These are phyloP conservation scores for Corticium candelabrum DNA, from an alignment of 37 sponge, comb jelly and placozoan species.

Conservation along the genomic window DNA sequence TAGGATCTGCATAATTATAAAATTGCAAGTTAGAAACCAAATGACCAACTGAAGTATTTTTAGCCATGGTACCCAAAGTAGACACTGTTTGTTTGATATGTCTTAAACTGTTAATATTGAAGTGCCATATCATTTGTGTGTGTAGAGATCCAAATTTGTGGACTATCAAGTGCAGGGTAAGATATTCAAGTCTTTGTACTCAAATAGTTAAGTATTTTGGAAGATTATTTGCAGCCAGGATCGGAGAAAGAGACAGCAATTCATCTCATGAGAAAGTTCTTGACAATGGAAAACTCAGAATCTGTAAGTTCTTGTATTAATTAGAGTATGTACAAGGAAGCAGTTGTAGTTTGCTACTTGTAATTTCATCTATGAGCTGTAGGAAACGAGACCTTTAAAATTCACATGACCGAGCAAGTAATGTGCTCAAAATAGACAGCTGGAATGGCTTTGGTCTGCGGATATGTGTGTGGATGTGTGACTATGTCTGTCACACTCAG, in stretches of 20 bases:
- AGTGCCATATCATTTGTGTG: not conserved
- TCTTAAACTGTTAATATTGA: not conserved
- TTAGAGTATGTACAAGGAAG: too few species aligned
- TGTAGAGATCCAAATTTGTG: conserved; percentile 90
- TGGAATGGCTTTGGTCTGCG: too few species aligned
- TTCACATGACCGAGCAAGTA: too few species aligned
- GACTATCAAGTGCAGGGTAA: conserved; percentile 78
- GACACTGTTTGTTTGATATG: not conserved
- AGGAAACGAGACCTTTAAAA: conserved; percentile 3
- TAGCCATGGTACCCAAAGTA: too few species aligned
- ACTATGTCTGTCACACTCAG: too few species aligned
- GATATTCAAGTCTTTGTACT: not conserved
- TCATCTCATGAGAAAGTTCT: conserved; percentile 82
- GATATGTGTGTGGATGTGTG: too few species aligned
- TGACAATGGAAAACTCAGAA: conserved; percentile 55
- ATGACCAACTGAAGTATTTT: too few species aligned
- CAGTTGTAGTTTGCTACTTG: too few species aligned
- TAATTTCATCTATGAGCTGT: too few species aligned
- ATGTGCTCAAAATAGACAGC: too few species aligned
- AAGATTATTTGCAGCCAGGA: conserved; percentile 34
- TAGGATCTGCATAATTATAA: too few species aligned
- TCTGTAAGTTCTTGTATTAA: conserved; percentile 27
- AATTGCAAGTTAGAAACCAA: too few species aligned
- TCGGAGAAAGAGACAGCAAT: conserved; percentile 88
- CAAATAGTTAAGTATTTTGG: not conserved